Conservation (phyloP, 35 echinoderm and acorn worm species). For the Anneissia japonica region DNA sequence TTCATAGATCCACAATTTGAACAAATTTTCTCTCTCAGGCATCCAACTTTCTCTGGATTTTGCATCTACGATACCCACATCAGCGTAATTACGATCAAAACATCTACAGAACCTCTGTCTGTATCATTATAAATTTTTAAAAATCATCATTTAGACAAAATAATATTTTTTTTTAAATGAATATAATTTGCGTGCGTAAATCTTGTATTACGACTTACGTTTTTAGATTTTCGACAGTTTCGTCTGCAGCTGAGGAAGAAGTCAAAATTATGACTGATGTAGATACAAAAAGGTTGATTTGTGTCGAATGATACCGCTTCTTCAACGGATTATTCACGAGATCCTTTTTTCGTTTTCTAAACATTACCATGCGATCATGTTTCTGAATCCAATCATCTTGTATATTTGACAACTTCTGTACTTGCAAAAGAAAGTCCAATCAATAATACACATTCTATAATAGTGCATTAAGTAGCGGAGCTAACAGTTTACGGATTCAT, state of each 20-base stretch:
- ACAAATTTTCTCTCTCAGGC: not conserved
- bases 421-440: too few species aligned
- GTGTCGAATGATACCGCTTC: not conserved
- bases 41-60: not conserved
- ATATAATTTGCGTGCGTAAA: too few species aligned
- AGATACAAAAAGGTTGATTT: not conserved
- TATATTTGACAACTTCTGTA: not conserved
- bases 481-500: too few species aligned
- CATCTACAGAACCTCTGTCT: not conserved
- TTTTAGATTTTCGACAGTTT: not conserved
- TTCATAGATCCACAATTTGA: not conserved
- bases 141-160: too few species aligned
- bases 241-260: not conserved
- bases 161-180: too few species aligned
- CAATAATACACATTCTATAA: too few species aligned
- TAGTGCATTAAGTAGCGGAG: too few species aligned
- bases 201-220: too few species aligned
- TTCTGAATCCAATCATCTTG: not conserved
- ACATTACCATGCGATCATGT: not conserved
- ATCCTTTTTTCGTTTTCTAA: not conserved
- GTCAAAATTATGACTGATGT: not conserved
- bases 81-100: not conserved
- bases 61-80: not conserved
- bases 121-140: too few species aligned
- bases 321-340: not conserved